A percentile compares a stretch with the other conserved stretches of the same genome.
phyloP scores from a whole-genome alignment of 2,113 vertebrate genomes.

The Psittacara wagleri region DNA sequence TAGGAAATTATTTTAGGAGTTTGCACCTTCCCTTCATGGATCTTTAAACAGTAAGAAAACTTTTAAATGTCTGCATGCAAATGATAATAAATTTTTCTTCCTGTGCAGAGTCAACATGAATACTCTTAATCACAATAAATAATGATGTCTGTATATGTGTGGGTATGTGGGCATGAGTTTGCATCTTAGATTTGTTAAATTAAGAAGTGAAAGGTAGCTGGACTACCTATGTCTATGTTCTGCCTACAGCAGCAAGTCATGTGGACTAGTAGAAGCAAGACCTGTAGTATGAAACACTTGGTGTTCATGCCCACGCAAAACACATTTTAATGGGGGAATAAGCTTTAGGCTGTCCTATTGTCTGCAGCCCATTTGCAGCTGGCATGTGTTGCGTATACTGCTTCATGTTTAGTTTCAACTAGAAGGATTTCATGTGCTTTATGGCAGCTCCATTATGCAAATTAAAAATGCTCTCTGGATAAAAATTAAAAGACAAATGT shows the following conservation, averaged over 20 bases:
- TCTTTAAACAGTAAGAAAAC: not conserved
- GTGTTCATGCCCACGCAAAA: not conserved
- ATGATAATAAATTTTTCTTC: not conserved
- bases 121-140: not conserved
- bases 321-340: accelerated
- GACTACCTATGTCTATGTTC: not conserved
- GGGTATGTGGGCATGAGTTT: not conserved
- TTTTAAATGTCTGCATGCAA: not conserved
- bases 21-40: not conserved
- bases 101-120: not conserved
- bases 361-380: not conserved
- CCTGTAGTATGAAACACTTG: not conserved
- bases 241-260: not conserved
- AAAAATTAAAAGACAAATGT: not conserved
- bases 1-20: not conserved
- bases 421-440: not conserved
- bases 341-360: not conserved
- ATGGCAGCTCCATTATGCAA: not conserved
- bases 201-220: not conserved
- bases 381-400: accelerated
- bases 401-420: not conserved
- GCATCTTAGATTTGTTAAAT: not conserved
- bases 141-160: not conserved
- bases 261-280: not conserved
- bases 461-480: not conserved